A percentile compares a stretch with the other conserved stretches of the same genome.
Evolutionary conservation across 2,888 invertebrate species (phyloP).

Genomic region (Craniophora ligustri): DNA sequence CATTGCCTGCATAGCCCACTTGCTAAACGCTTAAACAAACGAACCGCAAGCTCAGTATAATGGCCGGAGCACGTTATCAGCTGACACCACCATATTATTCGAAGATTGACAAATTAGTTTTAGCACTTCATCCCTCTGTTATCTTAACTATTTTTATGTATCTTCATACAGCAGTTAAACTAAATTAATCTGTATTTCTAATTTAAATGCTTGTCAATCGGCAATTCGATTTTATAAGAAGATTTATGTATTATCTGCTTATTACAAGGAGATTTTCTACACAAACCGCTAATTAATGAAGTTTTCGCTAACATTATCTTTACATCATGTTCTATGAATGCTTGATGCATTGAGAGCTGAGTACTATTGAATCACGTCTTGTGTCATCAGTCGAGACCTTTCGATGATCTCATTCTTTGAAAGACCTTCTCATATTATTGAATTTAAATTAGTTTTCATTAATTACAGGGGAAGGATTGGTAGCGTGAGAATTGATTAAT

Average conservation of each 20-base stretch:
- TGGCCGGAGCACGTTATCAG: constrained; percentile 67
- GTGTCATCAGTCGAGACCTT: constrained; percentile 78
- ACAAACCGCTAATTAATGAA: constrained; percentile 49
- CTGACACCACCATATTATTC: constrained; percentile 60
- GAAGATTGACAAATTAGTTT: constrained; percentile 38
- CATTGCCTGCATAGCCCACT: constrained; percentile 68
- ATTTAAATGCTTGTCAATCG: too few species aligned
- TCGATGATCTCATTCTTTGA: constrained; percentile 77
- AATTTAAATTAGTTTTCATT: constrained; percentile 59
- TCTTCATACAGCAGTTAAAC: constrained; percentile 1
- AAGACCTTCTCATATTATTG: constrained; percentile 69
- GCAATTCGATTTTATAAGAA: too few species aligned
- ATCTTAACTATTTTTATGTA: not conserved
- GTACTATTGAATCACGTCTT: constrained; percentile 74
- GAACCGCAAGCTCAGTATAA: constrained; percentile 65
- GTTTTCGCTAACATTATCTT: constrained; percentile 50
- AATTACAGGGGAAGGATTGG: constrained; percentile 30
- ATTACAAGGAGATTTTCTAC: constrained; percentile 29
- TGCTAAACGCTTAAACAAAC: constrained; percentile 80
- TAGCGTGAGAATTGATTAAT: constrained; percentile 42
- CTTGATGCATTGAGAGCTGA: constrained; percentile 51
- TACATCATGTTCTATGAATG: constrained; percentile 41
- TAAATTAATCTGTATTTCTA: too few species aligned
- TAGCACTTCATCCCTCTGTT: constrained; percentile 30
- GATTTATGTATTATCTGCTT: constrained; percentile 18